A percentile compares a stretch with the other conserved stretches of the same genome.
Conservation (phyloP, 2,797 vertebrate species). For the Helostoma temminkii region DNA sequence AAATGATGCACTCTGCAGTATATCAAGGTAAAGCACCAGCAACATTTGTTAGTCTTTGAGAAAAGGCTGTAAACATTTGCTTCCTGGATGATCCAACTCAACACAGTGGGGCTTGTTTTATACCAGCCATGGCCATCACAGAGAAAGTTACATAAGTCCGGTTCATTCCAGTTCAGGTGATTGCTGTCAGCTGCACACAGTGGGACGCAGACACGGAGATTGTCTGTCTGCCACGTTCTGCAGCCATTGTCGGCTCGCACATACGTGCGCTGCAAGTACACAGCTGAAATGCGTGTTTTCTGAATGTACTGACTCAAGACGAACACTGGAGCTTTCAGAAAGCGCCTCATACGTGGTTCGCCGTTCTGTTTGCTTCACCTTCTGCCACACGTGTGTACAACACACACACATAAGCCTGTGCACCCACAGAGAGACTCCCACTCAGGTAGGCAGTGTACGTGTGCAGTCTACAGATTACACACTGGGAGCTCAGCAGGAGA, state of each 20-base stretch:
- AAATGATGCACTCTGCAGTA: slow-evolving; percentile 1
- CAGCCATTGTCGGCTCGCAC: slow-evolving; percentile 39
- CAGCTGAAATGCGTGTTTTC: slow-evolving; percentile 39
- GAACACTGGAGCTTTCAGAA: slow-evolving; percentile 38
- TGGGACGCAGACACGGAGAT: slow-evolving; percentile 56
- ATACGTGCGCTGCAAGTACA: slow-evolving; percentile 20
- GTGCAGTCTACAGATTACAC: slow-evolving; percentile 81
- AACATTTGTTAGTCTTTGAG: neutral
- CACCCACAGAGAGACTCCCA: slow-evolving; percentile 61
- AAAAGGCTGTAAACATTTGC: slow-evolving; percentile 35
- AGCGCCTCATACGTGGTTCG: slow-evolving; percentile 37
- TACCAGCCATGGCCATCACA: slow-evolving; percentile 58
- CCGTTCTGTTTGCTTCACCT: slow-evolving; percentile 50
- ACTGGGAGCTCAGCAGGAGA: slow-evolving; percentile 77
- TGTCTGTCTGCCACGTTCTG: slow-evolving; percentile 64
- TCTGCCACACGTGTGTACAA: slow-evolving; percentile 37
- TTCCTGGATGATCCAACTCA: slow-evolving; percentile 51
- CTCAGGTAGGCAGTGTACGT: slow-evolving; percentile 81
- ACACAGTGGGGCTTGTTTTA: slow-evolving; percentile 51
- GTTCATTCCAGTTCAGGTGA: slow-evolving; percentile 81
- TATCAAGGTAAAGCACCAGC: slow-evolving; percentile 4
- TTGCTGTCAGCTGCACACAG: slow-evolving; percentile 80
- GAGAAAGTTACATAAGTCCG: slow-evolving; percentile 68
- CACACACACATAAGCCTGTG: slow-evolving; percentile 22
- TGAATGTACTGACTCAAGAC: slow-evolving; percentile 25